A percentile compares a stretch with the other conserved stretches of the same genome.
Evolutionary conservation across 2,888 invertebrate genomes (phyloP).

Genomic region (Acanthosepion lycidas): DNA sequence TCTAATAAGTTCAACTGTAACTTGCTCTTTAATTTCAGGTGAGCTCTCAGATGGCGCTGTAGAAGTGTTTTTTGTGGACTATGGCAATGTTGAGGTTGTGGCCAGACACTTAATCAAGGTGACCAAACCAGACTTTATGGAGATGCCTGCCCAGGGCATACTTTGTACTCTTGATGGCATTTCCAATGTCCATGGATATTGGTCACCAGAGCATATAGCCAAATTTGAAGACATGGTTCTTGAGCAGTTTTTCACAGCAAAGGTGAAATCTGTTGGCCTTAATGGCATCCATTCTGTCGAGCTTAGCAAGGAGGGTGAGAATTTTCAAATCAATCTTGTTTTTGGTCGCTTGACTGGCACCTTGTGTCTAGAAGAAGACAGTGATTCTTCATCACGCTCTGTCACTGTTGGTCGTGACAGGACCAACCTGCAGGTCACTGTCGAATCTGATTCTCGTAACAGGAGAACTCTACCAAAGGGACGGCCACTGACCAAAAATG

Average conservation of each 20-base stretch:
- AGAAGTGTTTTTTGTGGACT: conserved; percentile 73
- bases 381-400: conserved; percentile 14
- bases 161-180: conserved; percentile 62
- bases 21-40: conserved; percentile 55
- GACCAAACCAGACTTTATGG: conserved; percentile 62
- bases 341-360: conserved; percentile 62
- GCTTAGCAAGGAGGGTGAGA: conserved; percentile 57
- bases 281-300: conserved; percentile 59
- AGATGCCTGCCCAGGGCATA: conserved; percentile 64
- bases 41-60: conserved; percentile 60
- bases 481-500: not conserved
- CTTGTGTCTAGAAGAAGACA: conserved; percentile 48
- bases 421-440: conserved; percentile 34
- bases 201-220: conserved; percentile 66
- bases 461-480: conserved; percentile 24
- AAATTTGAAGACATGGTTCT: conserved; percentile 67
- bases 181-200: conserved; percentile 62
- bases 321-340: conserved; percentile 59
- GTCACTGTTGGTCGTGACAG: conserved; percentile 41
- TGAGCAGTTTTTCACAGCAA: conserved; percentile 63
- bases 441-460: conserved; percentile 40
- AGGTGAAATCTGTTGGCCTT: conserved; percentile 56
- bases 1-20: not conserved
- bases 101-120: conserved; percentile 57
- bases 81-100: conserved; percentile 71